phyloP scores from a whole-genome alignment of 2,888 invertebrate genomes.

The Drosophila mettleri region DNA sequence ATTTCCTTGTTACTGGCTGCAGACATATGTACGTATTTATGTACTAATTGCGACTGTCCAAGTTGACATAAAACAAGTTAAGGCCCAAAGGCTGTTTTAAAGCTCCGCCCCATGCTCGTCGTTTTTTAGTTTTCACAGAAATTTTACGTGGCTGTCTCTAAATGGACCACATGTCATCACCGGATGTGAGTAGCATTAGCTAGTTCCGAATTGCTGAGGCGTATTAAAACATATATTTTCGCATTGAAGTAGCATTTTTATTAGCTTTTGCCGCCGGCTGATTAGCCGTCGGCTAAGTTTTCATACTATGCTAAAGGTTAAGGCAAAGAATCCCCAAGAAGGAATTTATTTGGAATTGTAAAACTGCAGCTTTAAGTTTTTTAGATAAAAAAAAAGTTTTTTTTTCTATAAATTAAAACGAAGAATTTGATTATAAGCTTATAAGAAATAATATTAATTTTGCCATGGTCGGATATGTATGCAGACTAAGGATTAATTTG shows the following conservation, averaged over 20 bases:
- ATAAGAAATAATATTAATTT: too few species aligned
- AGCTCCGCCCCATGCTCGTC: slow-evolving; percentile 48
- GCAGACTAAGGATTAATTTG: too few species aligned
- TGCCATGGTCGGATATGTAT: too few species aligned
- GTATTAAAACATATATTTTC: slow-evolving; percentile 29
- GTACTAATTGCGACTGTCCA: slow-evolving; percentile 72
- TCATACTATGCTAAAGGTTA: slow-evolving; percentile 16
- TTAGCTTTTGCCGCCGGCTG: slow-evolving; percentile 70
- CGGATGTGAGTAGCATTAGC: slow-evolving; percentile 54
- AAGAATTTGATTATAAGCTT: too few species aligned
- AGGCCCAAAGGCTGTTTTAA: slow-evolving; percentile 69
- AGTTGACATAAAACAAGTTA: slow-evolving; percentile 75
- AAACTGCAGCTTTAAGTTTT: too few species aligned
- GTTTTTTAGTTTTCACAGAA: slow-evolving; percentile 46
- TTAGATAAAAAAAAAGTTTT: too few species aligned
- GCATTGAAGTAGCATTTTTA: slow-evolving; percentile 67
- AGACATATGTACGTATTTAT: slow-evolving; percentile 37
- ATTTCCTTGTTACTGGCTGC: slow-evolving; percentile 14
- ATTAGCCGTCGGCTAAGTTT: slow-evolving; percentile 30
- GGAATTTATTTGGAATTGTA: background rate
- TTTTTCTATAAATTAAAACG: too few species aligned
- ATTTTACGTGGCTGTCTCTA: slow-evolving; percentile 28
- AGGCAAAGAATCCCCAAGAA: background rate
- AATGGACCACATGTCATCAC: slow-evolving; percentile 50
- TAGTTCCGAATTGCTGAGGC: slow-evolving; percentile 18